These are phyloP conservation scores for Holotrichia oblita DNA, from an alignment of 1,140 invertebrate genomes.

Conservation along the genomic window DNA sequence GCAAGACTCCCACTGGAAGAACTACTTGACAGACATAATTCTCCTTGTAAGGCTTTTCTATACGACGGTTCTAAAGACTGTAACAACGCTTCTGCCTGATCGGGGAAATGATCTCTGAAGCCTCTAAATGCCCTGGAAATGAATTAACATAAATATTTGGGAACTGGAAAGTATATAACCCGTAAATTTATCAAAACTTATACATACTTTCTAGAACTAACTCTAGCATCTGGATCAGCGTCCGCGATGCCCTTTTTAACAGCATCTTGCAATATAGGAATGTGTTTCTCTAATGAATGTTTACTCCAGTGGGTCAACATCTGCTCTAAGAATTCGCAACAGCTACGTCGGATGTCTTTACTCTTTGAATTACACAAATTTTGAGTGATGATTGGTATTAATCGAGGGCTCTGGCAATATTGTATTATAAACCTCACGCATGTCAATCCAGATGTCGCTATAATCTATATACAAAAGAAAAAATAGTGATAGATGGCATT, in stretches of 20 bases:
- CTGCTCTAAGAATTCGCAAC: constrained; percentile 86
- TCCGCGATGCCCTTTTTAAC: constrained; percentile 91
- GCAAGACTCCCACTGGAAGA: constrained; percentile 66
- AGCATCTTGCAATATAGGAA: constrained; percentile 79
- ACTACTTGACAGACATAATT: constrained; percentile 63
- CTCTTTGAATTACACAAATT: constrained; percentile 85
- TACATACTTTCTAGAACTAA: constrained; percentile 74
- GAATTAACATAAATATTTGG: constrained; percentile 27
- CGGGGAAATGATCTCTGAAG: constrained; percentile 91
- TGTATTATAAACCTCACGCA: constrained; percentile 90
- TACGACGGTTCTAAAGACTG: constrained; percentile 84
- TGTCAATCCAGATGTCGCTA: constrained; percentile 89
- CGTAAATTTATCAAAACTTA: constrained; percentile 23
- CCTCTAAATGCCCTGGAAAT: constrained; percentile 84
- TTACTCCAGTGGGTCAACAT: constrained; percentile 88
- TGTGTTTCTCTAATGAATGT: constrained; percentile 83
- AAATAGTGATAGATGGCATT: neutral
- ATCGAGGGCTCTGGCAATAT: constrained; percentile 83
- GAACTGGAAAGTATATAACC: too few relatives aligned
- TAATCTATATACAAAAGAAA: constrained; percentile 70
- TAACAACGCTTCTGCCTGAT: constrained; percentile 86
- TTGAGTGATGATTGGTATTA: constrained; percentile 87
- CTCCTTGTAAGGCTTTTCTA: constrained; percentile 82
- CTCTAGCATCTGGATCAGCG: constrained; percentile 89
- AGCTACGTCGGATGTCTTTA: constrained; percentile 86